These are phyloP conservation scores for Percopsis transmontana DNA, from an alignment of 2,113 vertebrate species.

Conservation along the genomic window DNA sequence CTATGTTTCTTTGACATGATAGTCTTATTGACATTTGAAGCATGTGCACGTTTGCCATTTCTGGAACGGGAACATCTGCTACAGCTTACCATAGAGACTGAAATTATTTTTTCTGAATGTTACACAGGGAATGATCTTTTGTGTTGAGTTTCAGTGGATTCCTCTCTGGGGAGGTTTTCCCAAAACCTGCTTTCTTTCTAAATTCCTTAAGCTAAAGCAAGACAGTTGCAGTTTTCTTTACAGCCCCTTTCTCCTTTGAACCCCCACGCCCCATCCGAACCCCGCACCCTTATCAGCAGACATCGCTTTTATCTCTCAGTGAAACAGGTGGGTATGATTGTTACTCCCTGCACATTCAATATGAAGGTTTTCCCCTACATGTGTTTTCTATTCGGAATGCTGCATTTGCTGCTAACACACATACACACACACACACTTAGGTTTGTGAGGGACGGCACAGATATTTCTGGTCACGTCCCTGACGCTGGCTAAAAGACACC, in stretches of 20 bases:
- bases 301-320: constrained; percentile 51
- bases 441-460: constrained; percentile 67
- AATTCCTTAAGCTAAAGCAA: constrained; percentile 26
- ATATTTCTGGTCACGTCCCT: constrained; percentile 72
- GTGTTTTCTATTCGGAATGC: constrained; percentile 70
- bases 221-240: constrained; percentile 42
- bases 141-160: constrained; percentile 38
- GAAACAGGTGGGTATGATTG: constrained; percentile 76
- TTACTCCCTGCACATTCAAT: constrained; percentile 47
- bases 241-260: background rate
- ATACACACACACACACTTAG: constrained; percentile 45
- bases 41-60: constrained; percentile 70
- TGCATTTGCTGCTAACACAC: constrained; percentile 67
- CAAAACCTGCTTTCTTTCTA: constrained; percentile 43
- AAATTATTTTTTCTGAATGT: constrained; percentile 2
- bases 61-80: constrained; percentile 55
- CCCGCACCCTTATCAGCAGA: constrained; percentile 49
- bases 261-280: background rate
- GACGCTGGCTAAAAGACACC: constrained; percentile 57
- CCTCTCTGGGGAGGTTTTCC: constrained; percentile 25
- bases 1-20: constrained; percentile 45
- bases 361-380: constrained; percentile 48
- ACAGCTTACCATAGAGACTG: constrained; percentile 21
- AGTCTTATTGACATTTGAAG: constrained; percentile 73
- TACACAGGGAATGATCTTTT: constrained; percentile 23